These are phyloP conservation scores for Alexandromys fortis DNA, from an alignment of 2,113 vertebrate species.

Conservation along the genomic window DNA sequence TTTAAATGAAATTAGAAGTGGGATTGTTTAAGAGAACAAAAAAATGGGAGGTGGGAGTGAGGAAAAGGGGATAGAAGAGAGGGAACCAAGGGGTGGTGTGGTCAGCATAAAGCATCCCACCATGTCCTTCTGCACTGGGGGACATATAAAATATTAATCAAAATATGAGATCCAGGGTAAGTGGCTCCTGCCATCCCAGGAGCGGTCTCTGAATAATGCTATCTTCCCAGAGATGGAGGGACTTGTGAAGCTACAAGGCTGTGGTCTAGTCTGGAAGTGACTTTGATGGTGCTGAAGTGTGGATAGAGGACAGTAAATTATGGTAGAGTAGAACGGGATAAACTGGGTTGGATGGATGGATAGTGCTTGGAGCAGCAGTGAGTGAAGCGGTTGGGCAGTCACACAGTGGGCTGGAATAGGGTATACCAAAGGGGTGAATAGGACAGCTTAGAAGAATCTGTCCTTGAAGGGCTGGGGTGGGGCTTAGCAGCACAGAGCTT, in stretches of 20 bases:
- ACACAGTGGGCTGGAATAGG: not conserved
- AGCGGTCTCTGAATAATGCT: not conserved
- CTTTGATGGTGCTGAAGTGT: fast-evolving
- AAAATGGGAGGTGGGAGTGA: not conserved
- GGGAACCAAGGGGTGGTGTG: not conserved
- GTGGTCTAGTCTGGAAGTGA: not conserved
- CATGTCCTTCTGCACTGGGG: not conserved
- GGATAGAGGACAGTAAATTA: not conserved
- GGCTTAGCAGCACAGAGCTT: not conserved
- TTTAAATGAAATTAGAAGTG: not conserved
- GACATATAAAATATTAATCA: not conserved
- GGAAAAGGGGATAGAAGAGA: not conserved
- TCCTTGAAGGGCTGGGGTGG: not conserved
- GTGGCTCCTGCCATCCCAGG: no score
- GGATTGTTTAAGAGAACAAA: not conserved
- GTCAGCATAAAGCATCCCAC: not conserved
- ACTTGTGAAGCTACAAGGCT: not conserved
- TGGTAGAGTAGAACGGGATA: not conserved
- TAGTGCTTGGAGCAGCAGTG: no score
- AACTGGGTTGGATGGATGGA: not conserved
- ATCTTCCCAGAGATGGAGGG: not conserved
- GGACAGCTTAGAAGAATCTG: not conserved
- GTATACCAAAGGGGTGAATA: not conserved
- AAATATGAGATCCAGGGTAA: not conserved
- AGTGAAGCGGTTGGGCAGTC: not conserved